Conservation (phyloP, 2,797 vertebrate genomes). For the Cygnus olor region DNA sequence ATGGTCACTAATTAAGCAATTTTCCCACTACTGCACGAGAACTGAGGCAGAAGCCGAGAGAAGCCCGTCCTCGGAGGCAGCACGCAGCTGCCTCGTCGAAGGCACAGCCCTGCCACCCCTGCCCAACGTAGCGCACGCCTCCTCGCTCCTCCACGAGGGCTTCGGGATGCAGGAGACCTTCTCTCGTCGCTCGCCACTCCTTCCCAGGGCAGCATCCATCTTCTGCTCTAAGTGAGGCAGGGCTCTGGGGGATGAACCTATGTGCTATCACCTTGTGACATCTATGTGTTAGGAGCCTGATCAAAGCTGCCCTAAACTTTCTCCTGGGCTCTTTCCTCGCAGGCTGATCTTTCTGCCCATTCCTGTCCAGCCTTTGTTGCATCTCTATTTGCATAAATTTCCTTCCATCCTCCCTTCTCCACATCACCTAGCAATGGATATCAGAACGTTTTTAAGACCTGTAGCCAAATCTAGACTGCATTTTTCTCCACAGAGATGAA, state of each 20-base stretch:
- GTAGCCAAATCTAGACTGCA: not conserved
- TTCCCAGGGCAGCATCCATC: not conserved
- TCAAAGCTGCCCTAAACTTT: not conserved
- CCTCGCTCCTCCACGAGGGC: not conserved
- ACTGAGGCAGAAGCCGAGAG: not conserved
- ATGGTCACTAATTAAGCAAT: slow-evolving; percentile 2
- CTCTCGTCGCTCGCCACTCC: not conserved
- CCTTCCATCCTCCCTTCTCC: not conserved
- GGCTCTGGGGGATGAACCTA: not conserved
- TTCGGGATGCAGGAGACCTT: not conserved
- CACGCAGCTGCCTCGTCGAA: accelerated
- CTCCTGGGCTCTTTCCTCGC: too few species aligned
- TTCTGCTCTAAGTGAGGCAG: not conserved
- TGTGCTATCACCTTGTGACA: not conserved
- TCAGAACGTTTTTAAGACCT: not conserved
- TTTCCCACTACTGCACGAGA: not conserved
- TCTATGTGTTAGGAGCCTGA: not conserved
- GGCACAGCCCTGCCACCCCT: not conserved
- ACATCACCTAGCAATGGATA: not conserved
- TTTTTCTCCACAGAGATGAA: not conserved
- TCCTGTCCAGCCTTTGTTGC: not conserved
- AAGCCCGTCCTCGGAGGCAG: accelerated
- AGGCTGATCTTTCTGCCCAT: not conserved
- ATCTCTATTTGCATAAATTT: not conserved
- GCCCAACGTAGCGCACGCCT: not conserved